Conservation (phyloP, 2,888 invertebrate genomes). For the Lochmaea capreae region DNA sequence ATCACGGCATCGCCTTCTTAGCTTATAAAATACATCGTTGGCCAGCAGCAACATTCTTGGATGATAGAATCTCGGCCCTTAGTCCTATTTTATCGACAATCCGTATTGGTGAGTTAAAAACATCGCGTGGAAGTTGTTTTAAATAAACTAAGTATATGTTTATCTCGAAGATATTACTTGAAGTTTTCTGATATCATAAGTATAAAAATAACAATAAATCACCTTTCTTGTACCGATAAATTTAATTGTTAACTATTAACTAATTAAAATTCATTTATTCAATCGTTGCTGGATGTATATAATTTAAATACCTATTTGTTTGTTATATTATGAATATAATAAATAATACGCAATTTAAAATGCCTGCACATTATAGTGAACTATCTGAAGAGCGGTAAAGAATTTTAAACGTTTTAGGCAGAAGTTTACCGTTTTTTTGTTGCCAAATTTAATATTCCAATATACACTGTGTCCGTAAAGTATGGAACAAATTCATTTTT, state of each 20-base stretch:
- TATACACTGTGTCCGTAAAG: no score
- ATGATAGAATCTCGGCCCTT: constrained; percentile 6
- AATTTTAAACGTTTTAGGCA: not conserved
- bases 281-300: not conserved
- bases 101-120: not conserved
- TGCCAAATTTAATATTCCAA: not conserved
- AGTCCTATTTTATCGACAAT: not conserved
- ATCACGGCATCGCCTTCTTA: not conserved
- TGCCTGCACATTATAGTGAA: not conserved
- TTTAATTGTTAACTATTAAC: not conserved
- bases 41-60: not conserved
- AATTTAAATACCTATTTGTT: not conserved
- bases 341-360: not conserved
- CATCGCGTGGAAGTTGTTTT: not conserved
- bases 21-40: constrained; percentile 1
- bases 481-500: no score
- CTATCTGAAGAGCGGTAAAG: not conserved
- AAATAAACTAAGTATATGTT: no score
- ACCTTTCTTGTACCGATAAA: not conserved
- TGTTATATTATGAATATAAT: not conserved
- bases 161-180: not conserved
- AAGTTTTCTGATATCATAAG: not conserved
- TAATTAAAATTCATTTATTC: not conserved
- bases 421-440: not conserved
- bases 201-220: not conserved